Evolutionary conservation across 35 echinoderm and acorn worm genomes (phyloP).

Genomic region (Amphiura filiformis): DNA sequence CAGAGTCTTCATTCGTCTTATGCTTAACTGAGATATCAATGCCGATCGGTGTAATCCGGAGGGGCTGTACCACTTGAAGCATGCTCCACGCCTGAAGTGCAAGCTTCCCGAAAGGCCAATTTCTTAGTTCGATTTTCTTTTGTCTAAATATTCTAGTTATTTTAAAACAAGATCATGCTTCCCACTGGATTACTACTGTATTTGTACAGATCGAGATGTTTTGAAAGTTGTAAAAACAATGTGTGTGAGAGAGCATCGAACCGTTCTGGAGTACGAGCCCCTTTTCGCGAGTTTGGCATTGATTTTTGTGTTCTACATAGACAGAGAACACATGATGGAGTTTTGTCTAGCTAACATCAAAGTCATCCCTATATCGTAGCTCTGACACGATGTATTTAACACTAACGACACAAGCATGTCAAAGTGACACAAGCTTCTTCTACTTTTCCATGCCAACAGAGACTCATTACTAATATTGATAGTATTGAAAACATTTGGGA

Average conservation of each 20-base stretch:
- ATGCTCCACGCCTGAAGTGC: conserved; percentile 4
- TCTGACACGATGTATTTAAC: no score
- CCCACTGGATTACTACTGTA: neutral
- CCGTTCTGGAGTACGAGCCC: neutral
- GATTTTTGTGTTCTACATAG: neutral
- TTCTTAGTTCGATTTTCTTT: conserved; percentile 1
- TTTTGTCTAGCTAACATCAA: no score
- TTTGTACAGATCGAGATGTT: neutral
- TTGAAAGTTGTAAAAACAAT: conserved; percentile 11
- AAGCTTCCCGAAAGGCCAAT: neutral
- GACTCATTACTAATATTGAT: no score
- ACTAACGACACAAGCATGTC: no score
- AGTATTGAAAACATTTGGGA: no score
- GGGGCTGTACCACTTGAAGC: neutral
- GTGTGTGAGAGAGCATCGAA: neutral
- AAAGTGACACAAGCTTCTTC: no score
- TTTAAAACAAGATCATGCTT: conserved; percentile 5
- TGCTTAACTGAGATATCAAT: neutral
- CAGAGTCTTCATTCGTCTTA: neutral
- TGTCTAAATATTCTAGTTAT: conserved; percentile 5
- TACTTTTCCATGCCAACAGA: no score
- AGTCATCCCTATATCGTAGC: no score
- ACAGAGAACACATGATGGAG: no score
- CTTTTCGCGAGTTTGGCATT: neutral
- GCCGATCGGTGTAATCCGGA: neutral